Percentiles rank a stretch among this genome's conserved stretches.
phyloP scores from a whole-genome alignment of 2,113 vertebrate genomes.

The Saguinus imperator region DNA sequence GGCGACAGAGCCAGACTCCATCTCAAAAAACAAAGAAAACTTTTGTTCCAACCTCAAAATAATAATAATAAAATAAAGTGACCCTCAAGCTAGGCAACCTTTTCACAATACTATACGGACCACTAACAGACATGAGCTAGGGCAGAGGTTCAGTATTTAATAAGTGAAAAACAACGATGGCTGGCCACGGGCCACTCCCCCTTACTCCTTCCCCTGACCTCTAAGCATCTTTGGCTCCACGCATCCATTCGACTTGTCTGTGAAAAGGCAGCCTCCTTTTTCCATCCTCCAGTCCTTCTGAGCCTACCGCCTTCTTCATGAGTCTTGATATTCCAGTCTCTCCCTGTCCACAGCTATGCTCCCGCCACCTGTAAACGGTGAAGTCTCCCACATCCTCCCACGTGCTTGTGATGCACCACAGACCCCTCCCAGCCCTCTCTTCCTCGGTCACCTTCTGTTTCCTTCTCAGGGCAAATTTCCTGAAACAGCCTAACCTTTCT shows the following conservation, averaged over 20 bases:
- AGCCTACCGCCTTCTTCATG: background rate
- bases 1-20: too few relatives aligned
- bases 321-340: background rate
- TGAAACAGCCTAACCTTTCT: background rate
- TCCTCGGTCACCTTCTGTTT: background rate
- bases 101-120: background rate
- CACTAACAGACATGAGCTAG: background rate
- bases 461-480: background rate
- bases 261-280: background rate
- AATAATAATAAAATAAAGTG: too few relatives aligned
- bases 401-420: accelerated
- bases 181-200: background rate
- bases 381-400: background rate
- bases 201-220: background rate
- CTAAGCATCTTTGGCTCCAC: background rate
- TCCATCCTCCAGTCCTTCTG: background rate
- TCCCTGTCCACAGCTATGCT: background rate
- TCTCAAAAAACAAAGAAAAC: too few relatives aligned
- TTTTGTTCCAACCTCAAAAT: too few relatives aligned
- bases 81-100: background rate
- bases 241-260: background rate
- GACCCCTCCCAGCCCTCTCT: background rate
- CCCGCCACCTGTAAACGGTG: background rate
- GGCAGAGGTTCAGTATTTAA: background rate
- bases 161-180: background rate